Conservation (phyloP, 2,888 invertebrate genomes). For the Cremastobaeus sp. region DNA sequence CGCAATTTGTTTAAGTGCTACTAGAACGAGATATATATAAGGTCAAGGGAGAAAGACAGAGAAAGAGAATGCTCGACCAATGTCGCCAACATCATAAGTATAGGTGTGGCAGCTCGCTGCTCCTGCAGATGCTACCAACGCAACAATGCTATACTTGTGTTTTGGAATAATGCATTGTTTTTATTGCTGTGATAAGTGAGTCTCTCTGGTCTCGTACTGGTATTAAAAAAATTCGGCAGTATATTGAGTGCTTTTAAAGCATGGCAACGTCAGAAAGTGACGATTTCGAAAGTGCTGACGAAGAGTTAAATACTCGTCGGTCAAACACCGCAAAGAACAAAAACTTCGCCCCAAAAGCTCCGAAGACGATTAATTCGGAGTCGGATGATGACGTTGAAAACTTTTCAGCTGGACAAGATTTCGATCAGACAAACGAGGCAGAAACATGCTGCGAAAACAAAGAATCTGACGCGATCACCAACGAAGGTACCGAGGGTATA, state of each 20-base stretch:
- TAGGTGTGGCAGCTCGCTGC: no score
- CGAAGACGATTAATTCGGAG: constrained; percentile 71
- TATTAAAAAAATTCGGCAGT: no score
- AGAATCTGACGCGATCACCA: not conserved
- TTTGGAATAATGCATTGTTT: no score
- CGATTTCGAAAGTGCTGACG: constrained; percentile 88
- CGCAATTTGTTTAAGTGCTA: no score
- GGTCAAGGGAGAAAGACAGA: no score
- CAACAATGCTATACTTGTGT: no score
- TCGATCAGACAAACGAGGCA: constrained; percentile 26
- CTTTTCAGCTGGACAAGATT: constrained; percentile 60
- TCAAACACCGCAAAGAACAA: constrained; percentile 25
- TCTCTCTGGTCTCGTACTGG: no score
- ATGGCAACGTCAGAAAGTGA: constrained; percentile 88
- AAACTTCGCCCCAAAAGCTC: constrained; percentile 56
- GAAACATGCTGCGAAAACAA: not conserved
- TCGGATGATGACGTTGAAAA: constrained; percentile 74
- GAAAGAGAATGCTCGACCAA: no score
- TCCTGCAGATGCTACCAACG: no score
- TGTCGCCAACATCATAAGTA: no score
- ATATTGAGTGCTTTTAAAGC: constrained; percentile 43
- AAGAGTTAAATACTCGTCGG: constrained; percentile 79
- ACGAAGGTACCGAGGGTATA: constrained; percentile 18
- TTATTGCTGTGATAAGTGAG: no score
- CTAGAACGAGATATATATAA: no score